Evolutionary conservation across 2,888 invertebrate genomes (phyloP), one percentile per base, ranked within the genome.

Genomic region (Strigamia crassipes): DNA sequence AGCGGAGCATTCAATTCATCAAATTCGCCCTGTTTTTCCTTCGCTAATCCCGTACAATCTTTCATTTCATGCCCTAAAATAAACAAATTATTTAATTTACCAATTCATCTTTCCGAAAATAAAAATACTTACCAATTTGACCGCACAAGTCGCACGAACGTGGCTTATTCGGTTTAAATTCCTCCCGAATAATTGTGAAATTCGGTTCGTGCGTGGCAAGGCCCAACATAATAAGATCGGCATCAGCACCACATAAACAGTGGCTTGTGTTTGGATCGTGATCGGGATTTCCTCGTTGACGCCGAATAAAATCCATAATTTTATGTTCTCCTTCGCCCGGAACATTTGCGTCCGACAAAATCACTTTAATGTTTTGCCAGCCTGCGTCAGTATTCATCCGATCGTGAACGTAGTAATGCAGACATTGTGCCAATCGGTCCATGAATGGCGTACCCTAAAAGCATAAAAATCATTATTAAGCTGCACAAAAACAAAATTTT

Each of bases 271-370:
- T 99, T 0, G 99, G 97, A 89, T 99, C 96, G 89, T 99, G 97
- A 88, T 95, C 94, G 0, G 96, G 96, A 87, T 86, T 88, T 92
- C 94, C 93, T 88, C 98, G 92, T 89, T 98, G 99, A 86, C 92
- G 92, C n/a, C 99, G 91, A 85, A 99, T 97, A 87, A 92, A 99
- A 89, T 99, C 99, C 99, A 99, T 99, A 85, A 99, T 99, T 90
- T 99, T 99, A 88, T 99, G 99, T 89, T 99, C 99, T 0, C 99
- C 97, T 89, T 97, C 97, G 8, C 97, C 97, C 0, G 97, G 97
- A 6, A 96, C 97, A 88, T 98, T 99, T 0, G 99, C 99, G 88
- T 99, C 99, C 1, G 99, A 99, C n/a, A 99, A 90, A 86, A 99
- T 96, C 38, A 91, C 89, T 89, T 97, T 96, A 83, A 99, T 92